Conservation (phyloP, 1,140 invertebrate genomes). For the Heliconius himera region DNA sequence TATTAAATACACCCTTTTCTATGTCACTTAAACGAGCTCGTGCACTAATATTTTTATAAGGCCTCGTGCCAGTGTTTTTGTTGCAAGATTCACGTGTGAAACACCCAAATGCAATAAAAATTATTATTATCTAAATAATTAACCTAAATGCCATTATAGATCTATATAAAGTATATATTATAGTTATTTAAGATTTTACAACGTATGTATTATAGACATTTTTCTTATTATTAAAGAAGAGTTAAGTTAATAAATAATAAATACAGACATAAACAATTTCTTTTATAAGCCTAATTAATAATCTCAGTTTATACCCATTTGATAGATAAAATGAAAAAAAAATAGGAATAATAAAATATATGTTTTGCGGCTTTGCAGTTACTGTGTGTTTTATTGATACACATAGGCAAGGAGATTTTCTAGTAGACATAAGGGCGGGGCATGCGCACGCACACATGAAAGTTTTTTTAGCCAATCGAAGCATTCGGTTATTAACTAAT, state of each 20-base stretch:
- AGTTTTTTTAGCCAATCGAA: not conserved
- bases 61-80: constrained; percentile 30
- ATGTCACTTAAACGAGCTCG: constrained; percentile 3
- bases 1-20: constrained; percentile 16
- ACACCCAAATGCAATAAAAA: not conserved
- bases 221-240: too few relatives aligned
- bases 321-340: too few relatives aligned
- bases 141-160: not conserved
- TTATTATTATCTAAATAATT: not conserved
- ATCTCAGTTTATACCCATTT: too few relatives aligned
- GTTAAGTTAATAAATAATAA: too few relatives aligned
- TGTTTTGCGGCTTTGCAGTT: too few relatives aligned
- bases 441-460: constrained; percentile 2
- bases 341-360: too few relatives aligned
- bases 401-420: not conserved
- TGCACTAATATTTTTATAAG: constrained; percentile 23
- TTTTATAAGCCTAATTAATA: too few relatives aligned
- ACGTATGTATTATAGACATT: too few relatives aligned
- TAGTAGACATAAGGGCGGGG: not conserved
- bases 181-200: too few relatives aligned
- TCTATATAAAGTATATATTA: not conserved
- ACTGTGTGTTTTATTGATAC: not conserved
- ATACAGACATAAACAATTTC: too few relatives aligned
- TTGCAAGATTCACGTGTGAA: constrained; percentile 32
- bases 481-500: not conserved